Evolutionary conservation across 2,113 vertebrate genomes (phyloP).

Genomic region (Passer domesticus): DNA sequence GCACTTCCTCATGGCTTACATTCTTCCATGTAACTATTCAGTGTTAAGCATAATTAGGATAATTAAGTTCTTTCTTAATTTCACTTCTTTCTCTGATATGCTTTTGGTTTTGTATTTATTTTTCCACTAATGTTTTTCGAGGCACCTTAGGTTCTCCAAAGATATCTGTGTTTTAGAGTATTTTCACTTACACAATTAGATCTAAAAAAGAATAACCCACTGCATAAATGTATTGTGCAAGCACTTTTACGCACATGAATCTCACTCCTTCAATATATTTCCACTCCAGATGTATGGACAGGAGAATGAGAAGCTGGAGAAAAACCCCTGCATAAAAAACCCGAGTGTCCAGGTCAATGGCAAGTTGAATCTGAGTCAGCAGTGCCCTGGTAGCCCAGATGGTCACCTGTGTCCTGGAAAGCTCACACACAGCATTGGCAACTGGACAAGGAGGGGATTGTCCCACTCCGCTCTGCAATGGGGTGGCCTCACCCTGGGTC

Average conservation of each 20-base stretch:
- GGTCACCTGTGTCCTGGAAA: fast-evolving
- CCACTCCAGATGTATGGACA: not conserved
- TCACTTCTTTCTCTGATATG: not conserved
- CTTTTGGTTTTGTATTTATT: not conserved
- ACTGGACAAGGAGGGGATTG: fast-evolving
- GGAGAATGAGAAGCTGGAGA: not conserved
- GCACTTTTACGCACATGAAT: not conserved
- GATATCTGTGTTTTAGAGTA: not conserved
- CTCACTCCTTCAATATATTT: not conserved
- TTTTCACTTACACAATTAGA: not conserved
- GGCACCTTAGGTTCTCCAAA: not conserved
- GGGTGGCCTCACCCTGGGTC: fast-evolving
- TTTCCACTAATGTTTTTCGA: not conserved
- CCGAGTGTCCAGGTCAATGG: not conserved
- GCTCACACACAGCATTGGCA: fast-evolving
- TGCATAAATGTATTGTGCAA: not conserved
- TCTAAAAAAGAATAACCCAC: not conserved
- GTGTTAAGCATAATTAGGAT: not conserved
- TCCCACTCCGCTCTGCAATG: fast-evolving
- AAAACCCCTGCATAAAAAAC: not conserved
- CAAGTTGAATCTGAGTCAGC: not conserved
- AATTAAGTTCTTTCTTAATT: not conserved
- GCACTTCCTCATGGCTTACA: not conserved
- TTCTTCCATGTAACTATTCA: not conserved
- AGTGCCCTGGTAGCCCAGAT: not conserved